Percentiles rank a stretch among this genome's conserved stretches.
phyloP scores from a whole-genome alignment of 2,888 invertebrate species.

The Oscheius sp. region DNA sequence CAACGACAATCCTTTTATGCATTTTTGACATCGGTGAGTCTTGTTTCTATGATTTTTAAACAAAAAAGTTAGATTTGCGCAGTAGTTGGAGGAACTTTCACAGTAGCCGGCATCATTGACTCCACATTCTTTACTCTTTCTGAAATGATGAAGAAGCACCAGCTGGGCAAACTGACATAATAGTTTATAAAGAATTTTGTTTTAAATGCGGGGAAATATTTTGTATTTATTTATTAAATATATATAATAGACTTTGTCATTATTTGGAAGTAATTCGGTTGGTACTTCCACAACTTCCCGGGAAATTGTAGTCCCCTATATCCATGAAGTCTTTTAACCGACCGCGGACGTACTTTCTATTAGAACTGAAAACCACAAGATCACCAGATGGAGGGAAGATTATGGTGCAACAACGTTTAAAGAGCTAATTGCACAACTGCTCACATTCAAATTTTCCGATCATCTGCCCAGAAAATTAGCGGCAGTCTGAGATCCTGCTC shows the following conservation, averaged over 20 bases:
- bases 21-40: conserved; percentile 74
- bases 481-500: too few relatives aligned
- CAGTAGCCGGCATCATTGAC: conserved; percentile 76
- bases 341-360: too few relatives aligned
- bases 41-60: background rate
- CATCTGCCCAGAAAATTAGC: too few relatives aligned
- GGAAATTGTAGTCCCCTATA: too few relatives aligned
- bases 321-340: too few relatives aligned
- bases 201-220: background rate
- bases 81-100: conserved; percentile 76
- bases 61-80: conserved; percentile 74
- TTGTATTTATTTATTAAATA: conserved; percentile 6
- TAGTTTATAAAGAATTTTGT: conserved; percentile 4
- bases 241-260: background rate
- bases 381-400: too few relatives aligned
- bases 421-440: too few relatives aligned
- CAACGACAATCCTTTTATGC: conserved; percentile 75
- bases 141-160: conserved; percentile 75
- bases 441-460: too few relatives aligned
- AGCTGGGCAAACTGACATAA: conserved; percentile 75
- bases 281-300: too few relatives aligned
- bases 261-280: too few relatives aligned
- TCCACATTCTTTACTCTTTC: conserved; percentile 75
- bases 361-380: too few relatives aligned
- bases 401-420: too few relatives aligned